These are phyloP conservation scores for Zonitis immaculata DNA, from an alignment of 2,888 invertebrate genomes.

Conservation along the genomic window DNA sequence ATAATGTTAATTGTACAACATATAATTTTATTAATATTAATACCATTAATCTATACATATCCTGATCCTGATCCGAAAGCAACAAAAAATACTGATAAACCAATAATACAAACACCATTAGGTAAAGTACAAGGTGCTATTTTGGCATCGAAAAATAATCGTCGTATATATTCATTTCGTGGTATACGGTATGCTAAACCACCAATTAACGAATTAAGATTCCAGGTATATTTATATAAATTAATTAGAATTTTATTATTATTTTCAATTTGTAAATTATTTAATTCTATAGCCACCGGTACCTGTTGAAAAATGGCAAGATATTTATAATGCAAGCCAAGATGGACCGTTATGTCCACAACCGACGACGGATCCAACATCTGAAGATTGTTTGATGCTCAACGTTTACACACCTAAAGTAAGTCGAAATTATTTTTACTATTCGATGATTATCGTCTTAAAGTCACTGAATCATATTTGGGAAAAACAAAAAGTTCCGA, in stretches of 20 bases:
- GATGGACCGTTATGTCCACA: slow-evolving; percentile 42
- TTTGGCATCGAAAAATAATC: slow-evolving; percentile 33
- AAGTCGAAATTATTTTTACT: background rate
- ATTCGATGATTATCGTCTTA: too few species aligned
- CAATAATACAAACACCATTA: slow-evolving; percentile 23
- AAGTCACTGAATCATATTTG: too few species aligned
- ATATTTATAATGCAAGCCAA: slow-evolving; percentile 36
- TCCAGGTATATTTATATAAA: slow-evolving; percentile 36
- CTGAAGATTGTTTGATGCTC: slow-evolving; percentile 61
- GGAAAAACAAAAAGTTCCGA: too few species aligned
- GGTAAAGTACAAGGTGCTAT: slow-evolving; percentile 35
- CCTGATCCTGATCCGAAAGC: slow-evolving; percentile 14
- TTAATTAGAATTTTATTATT: background rate
- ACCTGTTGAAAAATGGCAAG: slow-evolving; percentile 36
- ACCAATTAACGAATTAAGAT: slow-evolving; percentile 42
- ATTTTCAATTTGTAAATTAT: background rate
- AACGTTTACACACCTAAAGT: slow-evolving; percentile 57
- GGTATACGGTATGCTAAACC: slow-evolving; percentile 37
- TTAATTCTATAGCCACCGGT: slow-evolving; percentile 36
- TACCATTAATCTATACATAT: slow-evolving; percentile 4
- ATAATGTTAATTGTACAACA: background rate
- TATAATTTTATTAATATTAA: background rate
- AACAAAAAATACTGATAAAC: slow-evolving; percentile 11
- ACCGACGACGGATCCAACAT: slow-evolving; percentile 37
- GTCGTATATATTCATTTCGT: slow-evolving; percentile 36